Percentiles rank a stretch among this genome's conserved stretches.
Evolutionary conservation across 1,140 invertebrate genomes (phyloP).

Genomic region (Nixonia krombeini): DNA sequence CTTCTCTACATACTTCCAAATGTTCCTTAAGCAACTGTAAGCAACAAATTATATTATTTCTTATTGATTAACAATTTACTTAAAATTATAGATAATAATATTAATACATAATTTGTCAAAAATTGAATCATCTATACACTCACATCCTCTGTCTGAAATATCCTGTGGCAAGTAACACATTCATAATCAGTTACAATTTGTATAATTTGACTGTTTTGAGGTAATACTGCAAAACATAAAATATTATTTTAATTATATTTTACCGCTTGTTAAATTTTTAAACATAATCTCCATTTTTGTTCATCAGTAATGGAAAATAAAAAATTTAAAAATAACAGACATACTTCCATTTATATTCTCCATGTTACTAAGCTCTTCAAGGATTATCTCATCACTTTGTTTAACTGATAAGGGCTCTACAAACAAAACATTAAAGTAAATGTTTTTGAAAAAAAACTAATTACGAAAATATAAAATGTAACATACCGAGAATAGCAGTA

Average conservation of each 20-base stretch:
- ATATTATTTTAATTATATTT: no score
- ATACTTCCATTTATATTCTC: constrained; percentile 38
- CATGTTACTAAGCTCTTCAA: constrained; percentile 30
- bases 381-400: constrained; percentile 37
- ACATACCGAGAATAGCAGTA: constrained; percentile 27
- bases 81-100: no score
- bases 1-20: constrained; percentile 65
- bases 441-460: background rate
- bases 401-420: no score
- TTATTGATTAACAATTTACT: no score
- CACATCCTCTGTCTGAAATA: constrained; percentile 63
- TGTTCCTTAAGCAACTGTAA: constrained; percentile 63
- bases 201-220: constrained; percentile 57
- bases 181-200: constrained; percentile 62
- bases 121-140: no score
- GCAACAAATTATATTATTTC: constrained; percentile 5
- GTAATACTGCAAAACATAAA: constrained; percentile 49
- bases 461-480: background rate
- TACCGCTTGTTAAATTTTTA: no score
- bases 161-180: constrained; percentile 65
- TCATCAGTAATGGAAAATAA: no score
- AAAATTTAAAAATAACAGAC: constrained; percentile 10
- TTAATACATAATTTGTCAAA: background rate
- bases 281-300: no score
- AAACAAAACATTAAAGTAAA: background rate